Conservation (phyloP, 2,888 invertebrate species). For the Ectropis crepuscularia region DNA sequence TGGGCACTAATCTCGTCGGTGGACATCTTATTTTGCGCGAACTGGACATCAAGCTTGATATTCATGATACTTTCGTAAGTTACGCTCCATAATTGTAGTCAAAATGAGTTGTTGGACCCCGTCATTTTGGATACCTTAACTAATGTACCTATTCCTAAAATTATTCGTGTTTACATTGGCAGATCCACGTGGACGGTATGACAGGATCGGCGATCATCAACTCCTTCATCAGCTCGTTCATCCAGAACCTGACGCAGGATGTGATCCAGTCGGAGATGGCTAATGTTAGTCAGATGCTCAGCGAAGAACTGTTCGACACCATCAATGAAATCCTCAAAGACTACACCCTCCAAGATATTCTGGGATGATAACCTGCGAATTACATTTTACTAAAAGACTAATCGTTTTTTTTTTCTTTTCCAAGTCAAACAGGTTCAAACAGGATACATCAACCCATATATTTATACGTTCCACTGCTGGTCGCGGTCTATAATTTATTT, state of each 20-base stretch:
- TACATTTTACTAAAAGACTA: not conserved
- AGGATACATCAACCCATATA: no score
- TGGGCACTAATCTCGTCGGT: conserved; percentile 56
- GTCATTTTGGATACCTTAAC: not conserved
- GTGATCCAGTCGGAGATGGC: conserved; percentile 56
- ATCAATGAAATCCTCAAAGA: conserved; percentile 60
- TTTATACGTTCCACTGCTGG: no score
- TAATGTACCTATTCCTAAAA: not conserved
- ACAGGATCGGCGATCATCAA: conserved; percentile 61
- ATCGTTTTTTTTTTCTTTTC: no score
- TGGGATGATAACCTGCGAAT: conserved; percentile 39
- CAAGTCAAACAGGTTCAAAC: no score
- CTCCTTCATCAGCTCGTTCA: conserved; percentile 53
- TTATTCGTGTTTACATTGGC: conserved; percentile 24
- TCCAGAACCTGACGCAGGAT: conserved; percentile 58
- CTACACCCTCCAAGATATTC: conserved; percentile 57
- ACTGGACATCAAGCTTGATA: conserved; percentile 56
- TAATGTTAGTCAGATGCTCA: conserved; percentile 53
- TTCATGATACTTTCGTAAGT: conserved; percentile 61
- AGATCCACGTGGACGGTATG: conserved; percentile 63
- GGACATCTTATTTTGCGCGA: conserved; percentile 60
- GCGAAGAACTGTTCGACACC: conserved; percentile 57
- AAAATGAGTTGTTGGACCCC: no score
- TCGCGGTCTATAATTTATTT: no score
- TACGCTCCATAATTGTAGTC: not conserved